Base-by-base conservation (phyloP, 1,140 invertebrate species). In the Bombus confusus region DNA sequence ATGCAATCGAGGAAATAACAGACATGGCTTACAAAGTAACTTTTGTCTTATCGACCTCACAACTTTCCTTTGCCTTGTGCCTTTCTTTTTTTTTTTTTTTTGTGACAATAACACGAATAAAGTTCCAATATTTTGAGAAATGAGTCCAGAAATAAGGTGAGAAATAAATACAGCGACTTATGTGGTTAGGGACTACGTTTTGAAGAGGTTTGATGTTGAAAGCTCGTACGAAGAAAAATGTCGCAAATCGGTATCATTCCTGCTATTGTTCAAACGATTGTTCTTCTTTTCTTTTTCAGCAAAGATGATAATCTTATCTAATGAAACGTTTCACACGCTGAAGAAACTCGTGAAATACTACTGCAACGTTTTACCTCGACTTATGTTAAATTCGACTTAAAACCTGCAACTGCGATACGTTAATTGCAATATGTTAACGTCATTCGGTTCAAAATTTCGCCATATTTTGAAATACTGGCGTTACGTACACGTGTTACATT, bases 261-360 rank as follows among this genome's bases (percentile, higher is more conserved):
- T 25, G 13, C 8, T 31, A 82, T 73, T 80, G 78, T 80, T 66
- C 68, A 6, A 59, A 41, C 57, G 28, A 74, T 28, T 34, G 31
- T 52, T 37, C 57, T 80, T 28, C 34, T 37, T 71, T 71, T 28
- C 13, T 69, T 59, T 34, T 10, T 43, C 15, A 66, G 34, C 43
- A 22, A 79, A 41, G 37, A 31, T 37, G 8, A 22, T 75, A 75
- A 83, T 83, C 80, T 83, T 83, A 76, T 83, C 71, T 64, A 41
- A 52, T 22, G 39, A 74, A 62, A 82, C 15, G 15, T 66, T 37
- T 52, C 9, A 4, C 25, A 15, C 9, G 10, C 12, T 2, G n/a
- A 39, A 28, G 18, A 71, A 66, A 28, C 78, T 41, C 6, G 25
- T 47, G 28, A 62, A 81, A 34, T 25, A 31, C 4, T 43, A 4